Base-by-base conservation (phyloP, 2,113 vertebrate genomes). In the Anser brachyrhynchus region DNA sequence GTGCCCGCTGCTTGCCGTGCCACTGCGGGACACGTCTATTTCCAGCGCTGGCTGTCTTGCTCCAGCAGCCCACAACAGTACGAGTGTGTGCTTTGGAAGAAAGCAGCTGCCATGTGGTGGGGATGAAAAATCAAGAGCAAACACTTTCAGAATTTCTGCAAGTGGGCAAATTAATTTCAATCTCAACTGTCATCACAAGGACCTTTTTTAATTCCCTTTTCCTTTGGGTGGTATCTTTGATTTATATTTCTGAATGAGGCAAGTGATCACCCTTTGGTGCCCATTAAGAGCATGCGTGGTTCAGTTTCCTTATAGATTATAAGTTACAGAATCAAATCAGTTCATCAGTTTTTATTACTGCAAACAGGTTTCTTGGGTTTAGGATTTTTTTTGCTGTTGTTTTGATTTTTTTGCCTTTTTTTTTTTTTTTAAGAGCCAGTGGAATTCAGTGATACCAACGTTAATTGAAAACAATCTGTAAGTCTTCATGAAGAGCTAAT, bases 131-230 rank as follows among this genome's bases (percentile, higher is more conserved):
- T 83, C 92, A 89, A 85, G 64, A 93, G 91, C 91, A 96, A 96
- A 96, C 84, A 93, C 89, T 93, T 87, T 69, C 55, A 89, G 93
- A 92, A 90, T 96, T 96, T 96, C 91, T 87, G 77, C 95, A 96
- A 97, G 94, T 93, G 92, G 91, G 77, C 74, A 92, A 85, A 96
- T 96, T 93, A 97, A 95, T 97, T 95, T 96, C 84, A 85, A 6
- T 95, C 92, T 79, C 58, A 95, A 87, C 91, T 96, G 96, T 96
- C 96, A 96, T 92, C 96, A 67, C 89, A 43, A 61, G 74, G 55
- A 31, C 41, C 70, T 94, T 96, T 92, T 95, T 54, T 13, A 52
- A 74, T 94, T 89, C 33, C 70, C 58, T 51, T 89, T 95, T 93
- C 58, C 74, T 95, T 95, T 90, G 91, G 92, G 93, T 95, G 89